Evolutionary conservation across 37 sponge, comb jelly and placozoan genomes (phyloP), one percentile per base, ranked within the genome.

Genomic region (Halichondria panicea): DNA sequence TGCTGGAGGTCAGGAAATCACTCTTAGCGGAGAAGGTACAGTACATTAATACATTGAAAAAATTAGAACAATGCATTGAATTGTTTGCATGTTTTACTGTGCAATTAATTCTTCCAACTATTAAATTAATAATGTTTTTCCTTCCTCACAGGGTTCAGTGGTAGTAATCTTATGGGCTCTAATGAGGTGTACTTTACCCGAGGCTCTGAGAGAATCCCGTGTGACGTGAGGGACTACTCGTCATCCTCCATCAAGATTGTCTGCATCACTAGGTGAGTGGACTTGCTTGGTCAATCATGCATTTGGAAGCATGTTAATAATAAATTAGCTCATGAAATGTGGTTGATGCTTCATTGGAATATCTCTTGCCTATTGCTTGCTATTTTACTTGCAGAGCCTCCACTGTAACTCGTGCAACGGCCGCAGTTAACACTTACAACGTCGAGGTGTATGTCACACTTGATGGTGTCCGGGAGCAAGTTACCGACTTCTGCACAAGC

Each of bases 151-250:
- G 82, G 82, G 3, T 87, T 92, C 74, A 84, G 85, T 67, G 31
- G 43, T 5, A 67, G 88, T 57, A 85, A 84, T 65, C 81, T 81
- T 36, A 66, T n/a, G 41, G 43, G 79, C 1, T 86, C 79, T 19
- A 87, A 93, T 68, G 44, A 40, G 34, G 88, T 93, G 40, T 70
- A 27, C n/a, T 78, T 81, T 57, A 41, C 52, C 60, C 55, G 54
- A 50, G 55, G 40, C n/a, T 43, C 68, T 41, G 76, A 75, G 4
- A 41, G 53, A 13, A 55, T 92, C 34, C 42, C 44, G 25, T 93
- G 94, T 70, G 61, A 78, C 58, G 90, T 93, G 0, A 61, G 68
- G 50, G 57, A 66, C 35, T 89, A 89, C 55, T 82, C 70, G 46
- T 70, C 83, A 25, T 52, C 76, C 22, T 28, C 80, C 1, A 55